These are phyloP conservation scores for Chamaetylas fuelleborni DNA, from an alignment of 2,113 vertebrate species.

Conservation along the genomic window DNA sequence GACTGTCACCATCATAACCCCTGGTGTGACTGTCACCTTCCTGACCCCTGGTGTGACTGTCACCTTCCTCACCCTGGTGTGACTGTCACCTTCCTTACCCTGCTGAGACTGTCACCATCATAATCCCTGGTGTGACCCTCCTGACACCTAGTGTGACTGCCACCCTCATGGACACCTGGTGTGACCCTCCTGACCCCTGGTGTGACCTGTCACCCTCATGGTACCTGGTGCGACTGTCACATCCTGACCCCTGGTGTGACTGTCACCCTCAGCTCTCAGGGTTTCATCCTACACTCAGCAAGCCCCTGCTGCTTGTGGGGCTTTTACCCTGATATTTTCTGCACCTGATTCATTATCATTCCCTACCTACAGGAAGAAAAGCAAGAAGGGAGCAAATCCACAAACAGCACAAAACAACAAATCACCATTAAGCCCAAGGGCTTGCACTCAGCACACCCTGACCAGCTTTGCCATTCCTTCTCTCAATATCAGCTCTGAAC, in stretches of 20 bases:
- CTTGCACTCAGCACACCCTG: neutral
- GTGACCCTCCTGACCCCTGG: neutral
- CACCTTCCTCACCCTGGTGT: too few relatives aligned
- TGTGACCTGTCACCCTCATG: too few relatives aligned
- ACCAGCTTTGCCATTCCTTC: neutral
- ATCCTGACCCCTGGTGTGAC: neutral
- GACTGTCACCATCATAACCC: neutral
- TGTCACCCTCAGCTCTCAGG: too few relatives aligned
- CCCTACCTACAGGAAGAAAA: neutral
- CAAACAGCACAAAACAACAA: neutral
- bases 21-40: neutral
- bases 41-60: neutral
- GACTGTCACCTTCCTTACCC: neutral
- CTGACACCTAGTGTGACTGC: neutral
- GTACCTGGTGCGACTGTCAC: too few relatives aligned
- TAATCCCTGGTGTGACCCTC: too few relatives aligned
- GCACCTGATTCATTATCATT: neutral
- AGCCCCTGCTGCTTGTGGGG: neutral
- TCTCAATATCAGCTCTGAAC: neutral
- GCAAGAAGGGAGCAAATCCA: neutral
- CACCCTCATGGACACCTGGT: neutral
- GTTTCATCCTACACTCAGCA: neutral
- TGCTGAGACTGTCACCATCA: neutral
- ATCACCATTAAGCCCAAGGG: neutral
- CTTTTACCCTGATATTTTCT: neutral